These are phyloP conservation scores for Apeira syringaria DNA, from an alignment of 2,888 invertebrate species.

Conservation along the genomic window DNA sequence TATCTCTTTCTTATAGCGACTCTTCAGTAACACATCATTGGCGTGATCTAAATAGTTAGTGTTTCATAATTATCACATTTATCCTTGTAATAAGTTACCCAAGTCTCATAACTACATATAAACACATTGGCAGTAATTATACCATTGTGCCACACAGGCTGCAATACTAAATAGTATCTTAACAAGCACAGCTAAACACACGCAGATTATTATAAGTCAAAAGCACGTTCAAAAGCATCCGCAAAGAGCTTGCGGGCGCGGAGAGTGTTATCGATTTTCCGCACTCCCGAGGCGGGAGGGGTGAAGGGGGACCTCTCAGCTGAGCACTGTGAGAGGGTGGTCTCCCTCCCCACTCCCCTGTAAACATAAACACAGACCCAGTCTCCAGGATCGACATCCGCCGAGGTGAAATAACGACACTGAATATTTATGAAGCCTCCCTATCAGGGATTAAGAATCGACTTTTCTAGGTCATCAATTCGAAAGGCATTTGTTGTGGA, in stretches of 20 bases:
- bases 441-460: constrained; percentile 75
- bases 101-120: too few relatives aligned
- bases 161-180: constrained; percentile 12
- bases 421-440: constrained; percentile 79
- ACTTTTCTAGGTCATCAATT: constrained; percentile 74
- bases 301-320: constrained; percentile 60
- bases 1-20: too few relatives aligned
- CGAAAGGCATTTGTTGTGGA: constrained; percentile 25
- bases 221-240: constrained; percentile 51
- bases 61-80: too few relatives aligned
- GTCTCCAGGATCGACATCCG: constrained; percentile 68
- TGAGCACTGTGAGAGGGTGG: constrained; percentile 49
- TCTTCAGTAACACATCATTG: too few relatives aligned
- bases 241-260: constrained; percentile 57
- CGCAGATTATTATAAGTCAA: constrained; percentile 43
- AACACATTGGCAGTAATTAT: constrained; percentile 14
- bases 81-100: too few relatives aligned
- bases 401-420: constrained; percentile 78
- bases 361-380: constrained; percentile 78
- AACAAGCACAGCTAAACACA: constrained; percentile 24
- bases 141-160: constrained; percentile 3
- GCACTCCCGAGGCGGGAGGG: constrained; percentile 49
- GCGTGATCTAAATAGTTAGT: too few relatives aligned
- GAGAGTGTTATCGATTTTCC: constrained; percentile 76
- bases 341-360: constrained; percentile 48